A percentile compares a stretch with the other conserved stretches of the same genome.
phyloP scores from a whole-genome alignment of 2,797 vertebrate species.

The Remorina albescens region DNA sequence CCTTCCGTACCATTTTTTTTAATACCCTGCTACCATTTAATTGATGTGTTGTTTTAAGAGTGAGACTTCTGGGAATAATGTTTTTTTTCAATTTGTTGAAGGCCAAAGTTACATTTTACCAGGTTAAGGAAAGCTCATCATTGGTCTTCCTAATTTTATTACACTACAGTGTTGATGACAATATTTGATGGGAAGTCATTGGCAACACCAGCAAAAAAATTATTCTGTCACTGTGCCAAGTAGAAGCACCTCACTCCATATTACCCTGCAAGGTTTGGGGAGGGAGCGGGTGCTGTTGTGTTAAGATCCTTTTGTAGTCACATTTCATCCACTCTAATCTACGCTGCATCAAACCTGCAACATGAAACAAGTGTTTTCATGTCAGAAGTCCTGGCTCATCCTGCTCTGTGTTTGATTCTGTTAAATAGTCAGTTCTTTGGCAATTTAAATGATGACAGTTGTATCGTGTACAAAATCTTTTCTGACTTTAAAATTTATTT shows the following conservation, averaged over 20 bases:
- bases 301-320: slow-evolving; percentile 10
- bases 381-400: slow-evolving; percentile 20
- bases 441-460: slow-evolving; percentile 77
- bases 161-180: slow-evolving; percentile 22
- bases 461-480: slow-evolving; percentile 60
- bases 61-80: neutral
- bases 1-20: neutral
- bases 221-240: slow-evolving; percentile 27
- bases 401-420: slow-evolving; percentile 33
- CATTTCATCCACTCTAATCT: slow-evolving; percentile 37
- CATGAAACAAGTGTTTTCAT: slow-evolving; percentile 17
- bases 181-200: slow-evolving; percentile 4
- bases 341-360: slow-evolving; percentile 30
- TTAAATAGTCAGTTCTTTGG: slow-evolving; percentile 86
- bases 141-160: neutral
- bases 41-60: neutral
- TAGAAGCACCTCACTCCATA: slow-evolving; percentile 33
- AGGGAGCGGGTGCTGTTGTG: slow-evolving; percentile 19
- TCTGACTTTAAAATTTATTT: slow-evolving; percentile 52
- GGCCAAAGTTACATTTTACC: slow-evolving; percentile 4
- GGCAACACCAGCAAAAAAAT: slow-evolving; percentile 12
- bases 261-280: slow-evolving; percentile 22
- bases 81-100: slow-evolving; percentile 7
- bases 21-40: slow-evolving; percentile 7
- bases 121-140: slow-evolving; percentile 4